These are phyloP conservation scores for Drosophila anceps DNA, from an alignment of 2,888 invertebrate genomes.

Conservation along the genomic window DNA sequence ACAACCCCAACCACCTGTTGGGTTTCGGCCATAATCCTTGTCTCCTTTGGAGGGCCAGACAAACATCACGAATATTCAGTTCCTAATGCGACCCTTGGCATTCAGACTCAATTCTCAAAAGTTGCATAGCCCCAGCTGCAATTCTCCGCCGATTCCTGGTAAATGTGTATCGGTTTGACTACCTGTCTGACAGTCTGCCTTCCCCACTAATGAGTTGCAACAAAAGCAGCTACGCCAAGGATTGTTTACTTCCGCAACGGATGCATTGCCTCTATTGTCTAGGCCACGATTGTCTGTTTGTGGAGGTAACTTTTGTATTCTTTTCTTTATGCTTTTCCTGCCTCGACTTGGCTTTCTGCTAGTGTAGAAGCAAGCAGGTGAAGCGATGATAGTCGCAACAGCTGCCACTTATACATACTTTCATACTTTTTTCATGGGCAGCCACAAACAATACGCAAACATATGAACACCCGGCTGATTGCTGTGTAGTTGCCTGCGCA, in stretches of 20 bases:
- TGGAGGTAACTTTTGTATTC: not conserved
- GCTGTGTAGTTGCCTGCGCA: constrained; percentile 18
- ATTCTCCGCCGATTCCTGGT: not conserved
- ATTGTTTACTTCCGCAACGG: constrained; percentile 77
- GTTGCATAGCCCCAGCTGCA: constrained; percentile 8
- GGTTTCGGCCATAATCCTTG: constrained; percentile 39
- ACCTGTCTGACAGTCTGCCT: constrained; percentile 31
- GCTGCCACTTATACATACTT: constrained; percentile 69
- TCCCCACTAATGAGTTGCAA: constrained; percentile 71
- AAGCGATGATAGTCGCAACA: constrained; percentile 56
- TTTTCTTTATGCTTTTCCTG: constrained; percentile 1
- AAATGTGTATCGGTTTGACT: constrained; percentile 1
- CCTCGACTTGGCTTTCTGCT: not conserved
- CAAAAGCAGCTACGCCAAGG: constrained; percentile 66
- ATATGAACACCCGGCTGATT: constrained; percentile 2
- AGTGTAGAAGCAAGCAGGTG: not conserved
- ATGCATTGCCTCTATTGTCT: constrained; percentile 63
- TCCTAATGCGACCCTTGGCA: constrained; percentile 46
- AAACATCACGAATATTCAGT: constrained; percentile 16
- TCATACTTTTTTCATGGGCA: constrained; percentile 57
- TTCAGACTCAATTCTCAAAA: constrained; percentile 47
- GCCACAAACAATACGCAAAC: constrained; percentile 37
- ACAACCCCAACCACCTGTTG: constrained; percentile 57
- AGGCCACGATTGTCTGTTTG: constrained; percentile 46
- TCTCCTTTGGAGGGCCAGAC: constrained; percentile 48